Conservation (phyloP, 2,113 vertebrate genomes). For the Seriola rivoliana region DNA sequence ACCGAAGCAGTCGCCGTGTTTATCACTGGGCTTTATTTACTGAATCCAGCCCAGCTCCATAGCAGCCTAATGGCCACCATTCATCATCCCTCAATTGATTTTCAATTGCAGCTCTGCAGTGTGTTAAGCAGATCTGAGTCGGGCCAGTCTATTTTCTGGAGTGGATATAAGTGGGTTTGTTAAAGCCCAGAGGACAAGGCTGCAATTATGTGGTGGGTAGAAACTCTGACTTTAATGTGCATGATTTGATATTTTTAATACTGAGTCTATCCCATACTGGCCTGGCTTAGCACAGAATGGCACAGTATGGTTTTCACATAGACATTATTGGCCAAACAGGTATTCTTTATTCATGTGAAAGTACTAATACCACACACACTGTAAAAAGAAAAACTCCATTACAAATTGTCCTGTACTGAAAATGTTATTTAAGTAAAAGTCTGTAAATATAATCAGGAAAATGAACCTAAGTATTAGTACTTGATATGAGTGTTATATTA, state of each 20-base stretch:
- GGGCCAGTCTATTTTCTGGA: constrained; percentile 27
- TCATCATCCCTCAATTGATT: constrained; percentile 50
- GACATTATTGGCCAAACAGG: neutral
- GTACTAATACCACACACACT: too few relatives aligned
- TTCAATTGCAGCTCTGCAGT: constrained; percentile 33
- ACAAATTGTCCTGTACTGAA: too few relatives aligned
- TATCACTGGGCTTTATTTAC: constrained; percentile 15
- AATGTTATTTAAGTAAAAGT: too few relatives aligned
- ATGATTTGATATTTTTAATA: too few relatives aligned
- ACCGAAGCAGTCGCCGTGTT: neutral
- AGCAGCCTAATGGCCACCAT: constrained; percentile 22
- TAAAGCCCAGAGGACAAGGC: constrained; percentile 4
- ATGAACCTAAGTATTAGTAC: too few relatives aligned
- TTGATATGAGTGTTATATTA: too few relatives aligned
- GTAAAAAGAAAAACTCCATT: too few relatives aligned
- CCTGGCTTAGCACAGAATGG: neutral
- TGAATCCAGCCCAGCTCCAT: neutral
- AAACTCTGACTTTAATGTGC: neutral
- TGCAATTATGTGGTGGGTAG: neutral
- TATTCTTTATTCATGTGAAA: too few relatives aligned
- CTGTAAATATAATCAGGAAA: too few relatives aligned
- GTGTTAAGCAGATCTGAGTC: constrained; percentile 33
- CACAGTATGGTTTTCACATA: neutral
- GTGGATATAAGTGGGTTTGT: constrained; percentile 26
- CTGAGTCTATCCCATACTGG: too few relatives aligned